These are phyloP conservation scores for Mechanitis mazaeus DNA, from an alignment of 2,888 invertebrate genomes.

Conservation along the genomic window DNA sequence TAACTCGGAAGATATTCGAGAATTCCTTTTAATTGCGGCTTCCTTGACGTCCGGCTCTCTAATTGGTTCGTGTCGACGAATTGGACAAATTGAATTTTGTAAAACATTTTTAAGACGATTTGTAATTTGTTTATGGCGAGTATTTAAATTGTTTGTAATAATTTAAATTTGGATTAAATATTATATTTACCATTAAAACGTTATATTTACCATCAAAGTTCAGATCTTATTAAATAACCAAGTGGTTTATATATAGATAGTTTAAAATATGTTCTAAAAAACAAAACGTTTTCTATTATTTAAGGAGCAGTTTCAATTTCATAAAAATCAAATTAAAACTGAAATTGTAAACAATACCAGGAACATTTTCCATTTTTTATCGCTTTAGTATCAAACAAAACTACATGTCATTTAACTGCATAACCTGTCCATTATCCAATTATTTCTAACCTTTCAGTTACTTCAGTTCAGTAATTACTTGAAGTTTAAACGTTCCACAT, in stretches of 20 bases:
- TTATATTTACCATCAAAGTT: slow-evolving; percentile 5
- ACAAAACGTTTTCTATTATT: background rate
- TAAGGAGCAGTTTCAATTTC: background rate
- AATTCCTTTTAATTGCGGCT: slow-evolving; percentile 74
- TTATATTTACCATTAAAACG: no score
- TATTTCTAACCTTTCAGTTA: slow-evolving; percentile 74
- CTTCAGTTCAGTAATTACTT: slow-evolving; percentile 42
- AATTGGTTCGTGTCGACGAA: slow-evolving; percentile 70
- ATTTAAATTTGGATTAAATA: slow-evolving; percentile 20
- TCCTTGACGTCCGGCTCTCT: slow-evolving; percentile 66
- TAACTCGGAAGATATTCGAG: slow-evolving; percentile 74
- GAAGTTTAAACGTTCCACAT: slow-evolving; percentile 64
- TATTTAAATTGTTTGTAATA: slow-evolving; percentile 24
- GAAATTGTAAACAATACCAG: no score
- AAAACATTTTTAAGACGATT: slow-evolving; percentile 37
- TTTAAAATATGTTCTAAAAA: slow-evolving; percentile 2
- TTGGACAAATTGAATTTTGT: slow-evolving; percentile 60
- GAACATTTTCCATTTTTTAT: slow-evolving; percentile 25
- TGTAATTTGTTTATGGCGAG: slow-evolving; percentile 30
- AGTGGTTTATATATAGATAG: background rate
- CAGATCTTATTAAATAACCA: no score
- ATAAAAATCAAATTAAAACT: background rate
- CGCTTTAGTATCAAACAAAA: slow-evolving; percentile 45
- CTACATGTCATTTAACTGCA: slow-evolving; percentile 61
- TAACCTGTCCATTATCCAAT: slow-evolving; percentile 71